These are phyloP conservation scores for Monomorium pharaonis DNA, from an alignment of 1,140 invertebrate species.

Conservation along the genomic window DNA sequence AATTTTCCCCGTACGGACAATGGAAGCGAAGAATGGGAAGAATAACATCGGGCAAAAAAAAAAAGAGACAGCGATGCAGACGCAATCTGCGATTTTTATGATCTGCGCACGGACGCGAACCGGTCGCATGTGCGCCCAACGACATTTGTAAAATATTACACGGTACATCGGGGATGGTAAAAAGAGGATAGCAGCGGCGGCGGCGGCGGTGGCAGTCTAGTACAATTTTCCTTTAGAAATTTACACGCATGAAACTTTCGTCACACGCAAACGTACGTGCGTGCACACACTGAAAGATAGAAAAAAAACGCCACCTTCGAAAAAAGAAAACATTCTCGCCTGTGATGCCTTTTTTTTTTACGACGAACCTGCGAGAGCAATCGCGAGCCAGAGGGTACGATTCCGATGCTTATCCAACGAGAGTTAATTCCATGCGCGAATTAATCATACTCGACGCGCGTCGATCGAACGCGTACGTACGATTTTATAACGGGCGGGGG, in stretches of 20 bases:
- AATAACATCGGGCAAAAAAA: slow-evolving; percentile 37
- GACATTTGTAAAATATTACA: slow-evolving; percentile 58
- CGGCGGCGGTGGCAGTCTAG: neutral
- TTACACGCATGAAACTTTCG: slow-evolving; percentile 28
- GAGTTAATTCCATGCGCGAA: slow-evolving; percentile 57
- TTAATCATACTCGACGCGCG: slow-evolving; percentile 73
- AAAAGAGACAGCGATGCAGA: slow-evolving; percentile 21
- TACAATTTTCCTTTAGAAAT: slow-evolving; percentile 33
- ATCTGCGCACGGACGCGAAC: slow-evolving; percentile 42
- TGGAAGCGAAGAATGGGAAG: neutral
- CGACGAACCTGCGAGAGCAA: neutral
- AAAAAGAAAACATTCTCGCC: neutral
- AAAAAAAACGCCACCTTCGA: neutral
- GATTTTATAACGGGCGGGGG: slow-evolving; percentile 70
- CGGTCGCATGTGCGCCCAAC: slow-evolving; percentile 52
- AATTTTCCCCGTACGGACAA: neutral
- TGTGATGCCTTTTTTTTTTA: slow-evolving; percentile 7
- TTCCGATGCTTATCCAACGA: slow-evolving; percentile 53
- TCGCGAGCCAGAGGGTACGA: neutral
- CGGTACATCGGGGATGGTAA: slow-evolving; percentile 24
- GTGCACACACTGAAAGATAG: no score
- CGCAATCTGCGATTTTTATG: slow-evolving; percentile 59
- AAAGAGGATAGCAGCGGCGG: neutral
- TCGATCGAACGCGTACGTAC: slow-evolving; percentile 58
- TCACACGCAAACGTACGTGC: neutral